Evolutionary conservation across 2,113 vertebrate species (phyloP).

Genomic region (Leptocoma aspasia): DNA sequence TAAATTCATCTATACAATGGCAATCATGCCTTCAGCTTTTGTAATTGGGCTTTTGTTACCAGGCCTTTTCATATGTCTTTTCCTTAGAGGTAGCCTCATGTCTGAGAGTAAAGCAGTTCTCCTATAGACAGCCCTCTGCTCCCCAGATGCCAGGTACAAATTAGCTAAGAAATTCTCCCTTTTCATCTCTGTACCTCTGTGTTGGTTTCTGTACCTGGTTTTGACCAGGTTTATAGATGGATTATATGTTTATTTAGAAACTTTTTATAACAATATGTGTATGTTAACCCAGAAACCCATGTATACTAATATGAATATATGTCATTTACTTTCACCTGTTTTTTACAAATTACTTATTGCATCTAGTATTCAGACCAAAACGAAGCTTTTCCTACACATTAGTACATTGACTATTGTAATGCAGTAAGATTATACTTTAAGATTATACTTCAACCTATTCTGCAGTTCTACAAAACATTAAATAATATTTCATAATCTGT

Average conservation of each 20-base stretch:
- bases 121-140: neutral
- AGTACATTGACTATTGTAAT: neutral
- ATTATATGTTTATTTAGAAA: neutral
- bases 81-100: neutral
- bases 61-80: constrained; percentile 22
- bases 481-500: neutral
- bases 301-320: neutral
- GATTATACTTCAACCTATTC: neutral
- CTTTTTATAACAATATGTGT: neutral
- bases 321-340: neutral
- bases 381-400: neutral
- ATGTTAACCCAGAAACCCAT: neutral
- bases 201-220: neutral
- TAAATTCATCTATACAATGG: constrained; percentile 7
- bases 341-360: neutral
- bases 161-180: neutral
- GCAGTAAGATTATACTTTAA: neutral
- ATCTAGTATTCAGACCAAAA: neutral
- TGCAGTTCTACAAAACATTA: neutral
- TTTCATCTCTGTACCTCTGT: neutral
- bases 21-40: constrained; percentile 1
- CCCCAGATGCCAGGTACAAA: neutral
- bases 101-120: neutral
- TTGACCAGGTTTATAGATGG: neutral
- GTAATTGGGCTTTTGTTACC: constrained; percentile 13